A percentile compares a stretch with the other conserved stretches of the same genome.
These are phyloP conservation scores for Tetramorium parvispinum DNA, from an alignment of 1,140 invertebrate genomes.

Conservation along the genomic window DNA sequence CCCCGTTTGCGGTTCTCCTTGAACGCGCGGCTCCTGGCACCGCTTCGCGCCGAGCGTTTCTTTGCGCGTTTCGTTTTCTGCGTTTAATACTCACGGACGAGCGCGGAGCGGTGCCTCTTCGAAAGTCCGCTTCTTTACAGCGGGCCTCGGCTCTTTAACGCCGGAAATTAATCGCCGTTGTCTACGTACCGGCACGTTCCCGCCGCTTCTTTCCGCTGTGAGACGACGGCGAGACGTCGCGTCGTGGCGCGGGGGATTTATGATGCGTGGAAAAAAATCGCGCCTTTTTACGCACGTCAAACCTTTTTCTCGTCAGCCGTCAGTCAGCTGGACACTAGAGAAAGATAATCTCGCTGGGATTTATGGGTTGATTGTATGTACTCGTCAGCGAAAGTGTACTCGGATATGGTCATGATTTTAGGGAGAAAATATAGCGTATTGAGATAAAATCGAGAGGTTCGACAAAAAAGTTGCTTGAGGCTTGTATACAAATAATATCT, in stretches of 20 bases:
- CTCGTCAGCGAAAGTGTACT: conserved; percentile 24
- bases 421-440: not conserved
- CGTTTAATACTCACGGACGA: conserved; percentile 28
- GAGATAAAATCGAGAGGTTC: not conserved
- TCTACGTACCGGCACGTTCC: conserved; percentile 25
- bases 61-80: conserved; percentile 62
- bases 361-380: not conserved
- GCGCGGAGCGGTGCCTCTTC: conserved; percentile 23
- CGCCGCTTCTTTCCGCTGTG: conserved; percentile 2
- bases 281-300: conserved; percentile 1
- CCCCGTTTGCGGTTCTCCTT: conserved; percentile 74
- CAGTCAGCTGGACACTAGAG: not conserved
- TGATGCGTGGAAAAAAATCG: conserved; percentile 39
- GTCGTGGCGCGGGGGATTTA: not conserved
- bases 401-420: not conserved
- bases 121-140: conserved; percentile 28
- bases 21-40: conserved; percentile 72
- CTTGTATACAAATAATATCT: not conserved
- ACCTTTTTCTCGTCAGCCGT: not conserved
- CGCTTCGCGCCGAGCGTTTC: conserved; percentile 61
- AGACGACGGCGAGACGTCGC: not conserved
- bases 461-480: not conserved
- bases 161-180: conserved; percentile 53
- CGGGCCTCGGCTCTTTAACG: not conserved
- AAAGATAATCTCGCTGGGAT: conserved; percentile 31